A percentile compares a stretch with the other conserved stretches of the same genome.
These are phyloP conservation scores for Loripinus fragilis DNA, from an alignment of 2,888 invertebrate species.

Conservation along the genomic window DNA sequence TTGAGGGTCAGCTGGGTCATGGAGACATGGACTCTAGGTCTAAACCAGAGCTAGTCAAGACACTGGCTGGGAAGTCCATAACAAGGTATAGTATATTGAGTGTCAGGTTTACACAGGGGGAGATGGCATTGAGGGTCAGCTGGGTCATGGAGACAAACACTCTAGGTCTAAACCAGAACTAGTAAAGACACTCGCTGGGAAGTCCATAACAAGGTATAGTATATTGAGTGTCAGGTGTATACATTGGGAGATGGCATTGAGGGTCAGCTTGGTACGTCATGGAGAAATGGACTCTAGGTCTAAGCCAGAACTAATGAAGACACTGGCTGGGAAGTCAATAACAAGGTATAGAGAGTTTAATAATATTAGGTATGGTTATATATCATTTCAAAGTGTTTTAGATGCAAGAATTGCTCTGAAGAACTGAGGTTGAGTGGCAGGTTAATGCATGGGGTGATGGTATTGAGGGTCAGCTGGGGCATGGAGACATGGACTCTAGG, in stretches of 20 bases:
- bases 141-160: too few relatives aligned
- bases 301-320: slow-evolving; percentile 87
- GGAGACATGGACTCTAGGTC: slow-evolving; percentile 83
- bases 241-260: slow-evolving; percentile 88
- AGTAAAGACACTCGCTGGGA: too few relatives aligned
- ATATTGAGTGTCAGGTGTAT: slow-evolving; percentile 87
- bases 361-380: too few relatives aligned
- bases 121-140: too few relatives aligned
- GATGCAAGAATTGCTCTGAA: too few relatives aligned
- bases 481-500: slow-evolving; percentile 83
- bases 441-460: slow-evolving; percentile 90
- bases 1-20: slow-evolving; percentile 88
- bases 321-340: slow-evolving; percentile 87
- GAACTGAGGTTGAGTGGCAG: too few relatives aligned
- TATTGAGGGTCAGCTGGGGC: slow-evolving; percentile 87
- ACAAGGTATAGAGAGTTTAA: too few relatives aligned
- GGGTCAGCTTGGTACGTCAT: slow-evolving; percentile 88
- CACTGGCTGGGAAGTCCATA: slow-evolving; percentile 87
- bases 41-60: slow-evolving; percentile 87
- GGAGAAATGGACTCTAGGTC: slow-evolving; percentile 83
- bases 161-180: too few relatives aligned
- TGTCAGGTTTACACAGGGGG: too few relatives aligned
- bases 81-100: slow-evolving; percentile 81
- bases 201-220: slow-evolving; percentile 83
- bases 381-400: too few relatives aligned